Base-by-base conservation (phyloP, 2,797 vertebrate species). In the Sphenopsis melanotis region DNA sequence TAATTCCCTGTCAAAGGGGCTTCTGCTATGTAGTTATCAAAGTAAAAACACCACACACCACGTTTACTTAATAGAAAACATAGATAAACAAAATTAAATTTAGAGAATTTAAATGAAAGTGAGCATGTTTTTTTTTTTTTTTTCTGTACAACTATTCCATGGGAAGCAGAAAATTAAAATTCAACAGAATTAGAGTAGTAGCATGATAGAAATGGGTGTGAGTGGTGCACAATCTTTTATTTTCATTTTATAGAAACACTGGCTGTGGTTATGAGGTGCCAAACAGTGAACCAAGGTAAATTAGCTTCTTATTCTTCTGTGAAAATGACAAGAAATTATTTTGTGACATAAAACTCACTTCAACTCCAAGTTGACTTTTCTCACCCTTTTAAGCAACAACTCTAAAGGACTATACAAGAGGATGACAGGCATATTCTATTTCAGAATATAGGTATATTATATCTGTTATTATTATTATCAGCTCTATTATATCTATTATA, bases 261-360 rank as follows among this genome's bases (percentile, higher is more conserved):
- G 37, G 27, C n/a, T 2, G 0, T 11, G n/a, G 30, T 72, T 69
- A 46, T 0, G 1, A 47, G 1, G 22, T 15, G 59, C n/a, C 68
- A 59, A 61, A 18, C 36, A 70, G 32, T 7, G 72, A 57, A 61
- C 2, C 12, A 46, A 49, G 3, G 27, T 24, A 68, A 81, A 71
- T 30, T 19, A 64, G n/a, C 26, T 56, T 57, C 4, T 60, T 32
- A 50, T 72, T n/a, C 29, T 32, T 86, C 36, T 46, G 5, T 50
- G 50, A 53, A 22, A 39, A 56, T 1, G 3, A 44, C 21, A 36
- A 49, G 10, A 37, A 63, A 83, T 59, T 32, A 71, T 47, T 78
- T 29, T 41, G 39, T 46, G 61, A 32, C 2, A 2, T 5, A 12
- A 7, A 19, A 56, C 18, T 78, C 64, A 16, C 20, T 69, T n/a